A percentile compares a stretch with the other conserved stretches of the same genome.
Evolutionary conservation across 2,888 invertebrate genomes (phyloP).

Genomic region (Chrysolina oricalcia): DNA sequence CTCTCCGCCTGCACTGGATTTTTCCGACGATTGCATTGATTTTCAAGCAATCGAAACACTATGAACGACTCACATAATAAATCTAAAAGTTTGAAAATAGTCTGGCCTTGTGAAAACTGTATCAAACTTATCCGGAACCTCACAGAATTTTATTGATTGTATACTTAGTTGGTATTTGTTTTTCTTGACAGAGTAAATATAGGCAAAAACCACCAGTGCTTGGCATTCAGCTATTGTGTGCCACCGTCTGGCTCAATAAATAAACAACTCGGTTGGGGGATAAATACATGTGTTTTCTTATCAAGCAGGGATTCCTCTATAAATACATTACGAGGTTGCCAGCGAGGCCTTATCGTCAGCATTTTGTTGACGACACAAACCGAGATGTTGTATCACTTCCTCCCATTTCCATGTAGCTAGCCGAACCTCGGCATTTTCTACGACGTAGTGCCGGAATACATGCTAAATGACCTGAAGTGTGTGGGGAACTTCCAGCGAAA

Average conservation of each 20-base stretch:
- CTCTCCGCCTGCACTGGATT: no score
- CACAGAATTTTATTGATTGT: no score
- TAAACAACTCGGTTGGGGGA: slow-evolving; percentile 47
- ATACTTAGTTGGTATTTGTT: neutral
- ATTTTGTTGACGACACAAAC: neutral
- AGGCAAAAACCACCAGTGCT: neutral
- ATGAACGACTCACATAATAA: no score
- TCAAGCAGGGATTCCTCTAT: slow-evolving; percentile 51
- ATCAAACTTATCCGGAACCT: no score
- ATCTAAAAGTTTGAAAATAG: no score
- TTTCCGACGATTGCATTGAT: no score
- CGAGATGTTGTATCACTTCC: slow-evolving; percentile 21
- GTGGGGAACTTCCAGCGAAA: neutral
- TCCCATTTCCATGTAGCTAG: neutral
- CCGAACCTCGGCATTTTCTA: slow-evolving; percentile 9
- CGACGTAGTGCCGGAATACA: neutral
- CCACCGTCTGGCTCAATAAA: slow-evolving; percentile 42
- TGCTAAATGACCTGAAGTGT: slow-evolving; percentile 7
- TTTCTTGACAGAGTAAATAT: neutral
- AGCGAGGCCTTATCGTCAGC: slow-evolving; percentile 24
- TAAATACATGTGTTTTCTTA: slow-evolving; percentile 54
- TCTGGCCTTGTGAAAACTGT: no score
- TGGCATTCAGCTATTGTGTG: neutral
- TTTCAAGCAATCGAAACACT: no score
- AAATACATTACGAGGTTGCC: slow-evolving; percentile 57